Evolutionary conservation across 2,888 invertebrate genomes (phyloP).

Genomic region (Epinotia brunnichana): DNA sequence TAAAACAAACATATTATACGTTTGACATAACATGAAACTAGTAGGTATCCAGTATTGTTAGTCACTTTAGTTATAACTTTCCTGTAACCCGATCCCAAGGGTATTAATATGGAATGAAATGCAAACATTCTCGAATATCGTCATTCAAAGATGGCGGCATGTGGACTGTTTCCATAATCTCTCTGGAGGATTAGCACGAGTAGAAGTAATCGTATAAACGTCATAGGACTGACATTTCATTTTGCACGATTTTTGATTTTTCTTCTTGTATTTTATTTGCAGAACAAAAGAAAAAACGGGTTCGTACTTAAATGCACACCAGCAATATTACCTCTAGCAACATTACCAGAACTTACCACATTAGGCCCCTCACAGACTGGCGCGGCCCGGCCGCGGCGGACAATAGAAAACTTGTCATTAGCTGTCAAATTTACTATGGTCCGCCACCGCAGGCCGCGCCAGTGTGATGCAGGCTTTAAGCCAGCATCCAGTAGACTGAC

Average conservation of each 20-base stretch:
- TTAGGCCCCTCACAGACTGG: no score
- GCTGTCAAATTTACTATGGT: no score
- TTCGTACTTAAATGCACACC: no score
- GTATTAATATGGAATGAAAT: slow-evolving; percentile 38
- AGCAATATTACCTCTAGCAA: no score
- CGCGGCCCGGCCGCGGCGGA: no score
- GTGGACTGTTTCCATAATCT: slow-evolving; percentile 26
- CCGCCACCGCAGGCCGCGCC: no score
- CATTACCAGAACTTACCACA: no score
- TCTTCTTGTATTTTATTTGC: neutral
- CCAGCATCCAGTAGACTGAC: no score
- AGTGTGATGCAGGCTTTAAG: no score
- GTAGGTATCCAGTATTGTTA: neutral
- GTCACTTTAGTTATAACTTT: slow-evolving; percentile 21
- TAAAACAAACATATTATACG: neutral
- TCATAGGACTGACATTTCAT: neutral
- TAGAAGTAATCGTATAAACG: neutral
- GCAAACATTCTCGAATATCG: slow-evolving; percentile 27
- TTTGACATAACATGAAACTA: neutral
- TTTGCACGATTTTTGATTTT: neutral
- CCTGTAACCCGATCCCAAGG: slow-evolving; percentile 4
- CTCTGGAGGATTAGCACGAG: neutral
- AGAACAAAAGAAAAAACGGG: no score
- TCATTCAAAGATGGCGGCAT: slow-evolving; percentile 29
- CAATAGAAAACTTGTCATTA: no score